Percentiles rank a stretch among this genome's conserved stretches.
Evolutionary conservation across 2,113 vertebrate genomes (phyloP).

Genomic region (Rhabdornis inornatus): DNA sequence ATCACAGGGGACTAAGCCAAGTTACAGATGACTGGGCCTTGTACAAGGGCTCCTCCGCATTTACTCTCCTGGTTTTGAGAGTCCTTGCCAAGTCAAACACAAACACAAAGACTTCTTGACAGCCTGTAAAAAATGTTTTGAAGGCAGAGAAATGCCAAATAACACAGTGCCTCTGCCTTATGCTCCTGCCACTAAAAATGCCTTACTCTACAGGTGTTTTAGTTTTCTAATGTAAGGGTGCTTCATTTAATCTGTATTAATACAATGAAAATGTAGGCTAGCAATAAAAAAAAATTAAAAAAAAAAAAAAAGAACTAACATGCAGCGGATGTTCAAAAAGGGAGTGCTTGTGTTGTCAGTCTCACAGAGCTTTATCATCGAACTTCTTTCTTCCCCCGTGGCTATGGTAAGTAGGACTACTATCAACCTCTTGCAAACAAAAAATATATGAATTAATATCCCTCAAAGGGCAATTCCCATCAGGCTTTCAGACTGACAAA

Average conservation of each 20-base stretch:
- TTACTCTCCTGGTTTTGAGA: neutral
- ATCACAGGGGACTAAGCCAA: neutral
- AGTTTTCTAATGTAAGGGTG: neutral
- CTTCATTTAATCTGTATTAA: neutral
- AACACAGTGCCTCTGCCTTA: neutral
- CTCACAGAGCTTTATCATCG: neutral
- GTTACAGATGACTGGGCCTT: slow-evolving; percentile 14
- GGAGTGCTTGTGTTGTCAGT: neutral
- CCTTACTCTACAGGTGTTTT: neutral
- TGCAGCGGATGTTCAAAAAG: neutral
- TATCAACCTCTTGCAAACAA: neutral
- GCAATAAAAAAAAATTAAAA: neutral
- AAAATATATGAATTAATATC: neutral
- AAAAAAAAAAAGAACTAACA: neutral
- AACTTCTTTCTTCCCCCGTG: neutral
- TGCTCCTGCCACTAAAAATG: neutral
- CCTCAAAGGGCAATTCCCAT: neutral
- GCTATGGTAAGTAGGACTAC: neutral
- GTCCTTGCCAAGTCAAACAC: slow-evolving; percentile 37
- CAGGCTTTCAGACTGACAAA: neutral
- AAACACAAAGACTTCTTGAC: slow-evolving; percentile 22
- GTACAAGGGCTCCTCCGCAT: neutral
- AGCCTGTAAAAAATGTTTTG: neutral
- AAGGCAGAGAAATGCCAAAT: neutral
- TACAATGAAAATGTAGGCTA: neutral